Evolutionary conservation across 2,797 vertebrate genomes (phyloP), one percentile per base, ranked within the genome.

Genomic region (Austrolebias charrua): DNA sequence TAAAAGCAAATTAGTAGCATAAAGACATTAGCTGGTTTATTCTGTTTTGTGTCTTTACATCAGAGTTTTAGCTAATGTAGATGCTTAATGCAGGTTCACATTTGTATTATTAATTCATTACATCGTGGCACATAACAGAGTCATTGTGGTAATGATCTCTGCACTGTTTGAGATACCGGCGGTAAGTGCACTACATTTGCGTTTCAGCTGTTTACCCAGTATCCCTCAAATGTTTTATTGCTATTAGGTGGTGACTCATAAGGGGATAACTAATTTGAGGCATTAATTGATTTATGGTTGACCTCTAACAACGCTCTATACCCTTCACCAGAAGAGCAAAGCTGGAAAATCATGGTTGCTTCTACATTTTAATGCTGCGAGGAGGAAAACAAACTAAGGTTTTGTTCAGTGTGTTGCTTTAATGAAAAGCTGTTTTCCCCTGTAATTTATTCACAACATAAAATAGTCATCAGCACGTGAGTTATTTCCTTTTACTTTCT

Each of bases 251-350:
- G 57, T 71, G 31, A 49, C 46, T 46, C 70, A 24, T 79, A 79
- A 86, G 76, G 69, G 83, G 79, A 67, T 60, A 83, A 66, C 48
- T 83, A 18, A 66, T 83, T 79, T 72, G 55, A 53, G 38, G 20
- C 50, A 64, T 76, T 80, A 31, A 61, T 73, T 87, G 88, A 90
- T 88, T 88, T 75, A 81, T 73, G 61, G 59, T 61, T 55, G 51
- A 64, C 12, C 70, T 12, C 31, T 60, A 61, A 33, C 60, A 69
- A 58, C 55, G 70, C 63, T 63, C 15, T 62, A 69, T 84, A 79
- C 72, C 74, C 63, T 75, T 73, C 55, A 59, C 56, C 71, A 62
- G 68, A 78, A 76, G 68, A 86, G 66, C 83, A 67, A 73, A 55
- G 44, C 35, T 60, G 61, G 15, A 43, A 72, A 76, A 84, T 55